Evolutionary conservation across 2,113 vertebrate genomes (phyloP), one percentile per base, ranked within the genome.

Genomic region (Ibidorhyncha struthersii): DNA sequence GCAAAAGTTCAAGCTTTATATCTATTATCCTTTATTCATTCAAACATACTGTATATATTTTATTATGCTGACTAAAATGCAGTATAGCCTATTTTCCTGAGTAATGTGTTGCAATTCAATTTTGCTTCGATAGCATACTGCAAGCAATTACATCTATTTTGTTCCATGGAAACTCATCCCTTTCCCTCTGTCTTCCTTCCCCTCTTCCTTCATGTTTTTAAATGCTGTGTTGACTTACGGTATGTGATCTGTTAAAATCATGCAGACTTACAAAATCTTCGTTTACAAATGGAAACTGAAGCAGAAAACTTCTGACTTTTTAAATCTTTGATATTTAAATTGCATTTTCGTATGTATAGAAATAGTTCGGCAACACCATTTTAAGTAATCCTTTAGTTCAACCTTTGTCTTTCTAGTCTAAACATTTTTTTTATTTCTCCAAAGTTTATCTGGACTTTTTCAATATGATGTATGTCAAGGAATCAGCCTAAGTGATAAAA

Each of bases 401-500:
- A 87, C 65, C 81, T 95, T 96, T 97, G 95, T 97, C 85, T 93
- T 91, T 93, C 93, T 94, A 98, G 93, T 96, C 93, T 98, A 97
- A 98, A 97, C 82, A 97, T 92, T 96, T 97, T 78, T 96, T 95
- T 56, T 83, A 94, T 93, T 96, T 85, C 87, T 89, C 77, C 41
- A 77, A 95, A 91, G 77, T 96, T 97, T 97, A 98, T 98, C 96
- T 98, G 97, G 96, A 96, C 91, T 96, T 97, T 97, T 98, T 97
- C 97, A 98, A 30, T 92, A 77, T 92, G 77, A 96, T 96, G n/a
- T 92, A 93, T 97, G 96, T 94, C 96, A 96, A 96, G 70, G 89
- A 97, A 97, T 97, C 94, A 95, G 95, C 38, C 53, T 89, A 94
- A 97, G 82, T 97, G 96, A 98, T 98, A 98, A 98, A 98, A 98